These are phyloP conservation scores for Zoanthus solanderi DNA, from an alignment of 92 coral and sea anemone species.

Conservation along the genomic window DNA sequence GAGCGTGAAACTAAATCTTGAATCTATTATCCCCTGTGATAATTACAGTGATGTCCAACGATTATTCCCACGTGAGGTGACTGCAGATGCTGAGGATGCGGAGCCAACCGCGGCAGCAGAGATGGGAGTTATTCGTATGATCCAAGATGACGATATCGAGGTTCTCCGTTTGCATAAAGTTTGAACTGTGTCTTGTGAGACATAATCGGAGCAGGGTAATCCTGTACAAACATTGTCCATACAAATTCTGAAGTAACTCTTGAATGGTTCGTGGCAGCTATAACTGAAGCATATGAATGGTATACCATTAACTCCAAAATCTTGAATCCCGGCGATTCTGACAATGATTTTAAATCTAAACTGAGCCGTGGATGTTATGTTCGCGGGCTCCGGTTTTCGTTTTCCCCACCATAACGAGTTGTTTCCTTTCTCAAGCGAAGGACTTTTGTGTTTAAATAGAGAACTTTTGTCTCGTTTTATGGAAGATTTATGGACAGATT, in stretches of 20 bases:
- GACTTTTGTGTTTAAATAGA: too few species aligned
- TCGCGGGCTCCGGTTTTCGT: too few species aligned
- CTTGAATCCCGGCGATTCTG: slow-evolving; percentile 19
- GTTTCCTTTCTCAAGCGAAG: too few species aligned
- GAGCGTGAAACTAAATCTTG: slow-evolving; percentile 6
- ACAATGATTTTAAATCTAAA: not conserved
- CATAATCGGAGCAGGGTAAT: not conserved
- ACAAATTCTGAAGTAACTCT: not conserved
- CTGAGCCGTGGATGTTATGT: slow-evolving; percentile 1
- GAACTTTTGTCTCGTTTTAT: too few species aligned
- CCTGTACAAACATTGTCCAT: not conserved
- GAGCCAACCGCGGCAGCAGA: not conserved
- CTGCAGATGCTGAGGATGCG: slow-evolving; percentile 19
- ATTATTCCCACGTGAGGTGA: slow-evolving; percentile 37
- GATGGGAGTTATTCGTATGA: not conserved
- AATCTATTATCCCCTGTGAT: slow-evolving; percentile 39
- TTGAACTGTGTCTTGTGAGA: not conserved
- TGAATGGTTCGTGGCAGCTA: slow-evolving; percentile 10
- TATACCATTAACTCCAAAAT: not conserved
- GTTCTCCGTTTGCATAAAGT: slow-evolving; percentile 6
- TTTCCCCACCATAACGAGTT: too few species aligned
- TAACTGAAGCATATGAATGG: not conserved
- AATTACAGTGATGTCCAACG: slow-evolving; percentile 50
- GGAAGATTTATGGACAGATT: too few species aligned
- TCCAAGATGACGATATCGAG: slow-evolving; percentile 4